A percentile compares a stretch with the other conserved stretches of the same genome.
Evolutionary conservation across 2,797 vertebrate species (phyloP).

Genomic region (Pangasius krempfi): DNA sequence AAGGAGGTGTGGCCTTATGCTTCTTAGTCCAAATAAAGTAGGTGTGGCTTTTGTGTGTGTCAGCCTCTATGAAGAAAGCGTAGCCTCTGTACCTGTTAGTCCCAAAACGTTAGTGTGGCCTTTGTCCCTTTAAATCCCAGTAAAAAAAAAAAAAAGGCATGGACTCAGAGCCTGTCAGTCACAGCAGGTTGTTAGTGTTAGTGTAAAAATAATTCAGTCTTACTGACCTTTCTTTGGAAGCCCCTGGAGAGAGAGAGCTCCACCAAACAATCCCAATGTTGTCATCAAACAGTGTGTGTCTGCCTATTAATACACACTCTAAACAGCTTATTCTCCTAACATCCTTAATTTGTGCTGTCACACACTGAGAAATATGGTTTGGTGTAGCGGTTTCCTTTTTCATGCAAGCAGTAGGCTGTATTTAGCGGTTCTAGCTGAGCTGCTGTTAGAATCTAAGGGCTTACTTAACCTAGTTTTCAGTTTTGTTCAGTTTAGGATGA

Average conservation of each 20-base stretch:
- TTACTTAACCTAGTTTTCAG: conserved; percentile 16
- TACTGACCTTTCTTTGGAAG: conserved; percentile 28
- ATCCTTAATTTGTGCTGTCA: conserved; percentile 7
- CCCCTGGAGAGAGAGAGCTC: conserved; percentile 9
- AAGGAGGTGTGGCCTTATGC: background rate
- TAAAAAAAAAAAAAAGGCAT: background rate
- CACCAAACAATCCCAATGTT: conserved; percentile 20
- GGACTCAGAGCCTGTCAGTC: background rate
- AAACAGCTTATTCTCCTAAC: background rate
- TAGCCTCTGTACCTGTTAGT: background rate
- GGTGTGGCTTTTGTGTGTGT: background rate
- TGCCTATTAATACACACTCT: conserved; percentile 22
- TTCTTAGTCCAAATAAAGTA: background rate
- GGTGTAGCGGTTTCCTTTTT: conserved; percentile 8
- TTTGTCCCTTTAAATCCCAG: background rate
- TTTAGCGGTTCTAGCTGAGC: background rate
- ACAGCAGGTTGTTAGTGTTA: conserved; percentile 19
- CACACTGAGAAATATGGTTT: conserved; percentile 7
- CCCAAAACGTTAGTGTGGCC: background rate
- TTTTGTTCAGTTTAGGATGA: conserved; percentile 16
- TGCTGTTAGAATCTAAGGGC: background rate
- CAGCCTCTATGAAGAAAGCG: background rate
- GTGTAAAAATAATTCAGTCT: conserved; percentile 31
- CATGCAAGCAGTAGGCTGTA: conserved; percentile 15
- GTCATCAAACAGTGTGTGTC: background rate